phyloP scores from a whole-genome alignment of 2,888 invertebrate species.

The Girardia tigrina region DNA sequence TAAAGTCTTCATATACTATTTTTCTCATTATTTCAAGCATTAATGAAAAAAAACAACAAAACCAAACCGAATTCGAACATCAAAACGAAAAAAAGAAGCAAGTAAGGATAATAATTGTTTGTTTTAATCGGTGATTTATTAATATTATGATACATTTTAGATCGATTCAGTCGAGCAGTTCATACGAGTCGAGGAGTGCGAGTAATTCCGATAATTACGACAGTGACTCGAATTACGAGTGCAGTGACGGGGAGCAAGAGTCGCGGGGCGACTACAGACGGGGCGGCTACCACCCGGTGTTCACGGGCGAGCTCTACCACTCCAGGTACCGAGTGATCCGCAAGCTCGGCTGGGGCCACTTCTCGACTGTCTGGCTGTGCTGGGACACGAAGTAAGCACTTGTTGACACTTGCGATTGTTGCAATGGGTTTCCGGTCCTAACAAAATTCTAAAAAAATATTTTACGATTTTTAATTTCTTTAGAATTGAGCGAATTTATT shows the following conservation, averaged over 20 bases:
- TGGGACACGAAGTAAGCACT: background rate
- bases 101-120: background rate
- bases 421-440: too few species aligned
- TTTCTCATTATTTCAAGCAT: background rate
- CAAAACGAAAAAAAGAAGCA: background rate
- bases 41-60: background rate
- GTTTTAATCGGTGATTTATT: background rate
- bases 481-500: too few species aligned
- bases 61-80: background rate
- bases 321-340: background rate
- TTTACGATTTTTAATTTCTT: too few species aligned
- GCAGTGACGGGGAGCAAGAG: conserved; percentile 4
- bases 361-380: background rate
- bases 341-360: background rate
- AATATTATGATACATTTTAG: background rate
- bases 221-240: background rate
- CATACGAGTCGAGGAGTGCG: background rate
- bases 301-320: background rate
- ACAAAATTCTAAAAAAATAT: too few species aligned
- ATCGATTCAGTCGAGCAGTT: background rate
- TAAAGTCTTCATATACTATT: background rate
- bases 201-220: background rate
- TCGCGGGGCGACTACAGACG: background rate
- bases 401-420: too few species aligned
- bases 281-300: background rate